Conservation (phyloP, 2,888 invertebrate species). For the Eupithecia insigniata region DNA sequence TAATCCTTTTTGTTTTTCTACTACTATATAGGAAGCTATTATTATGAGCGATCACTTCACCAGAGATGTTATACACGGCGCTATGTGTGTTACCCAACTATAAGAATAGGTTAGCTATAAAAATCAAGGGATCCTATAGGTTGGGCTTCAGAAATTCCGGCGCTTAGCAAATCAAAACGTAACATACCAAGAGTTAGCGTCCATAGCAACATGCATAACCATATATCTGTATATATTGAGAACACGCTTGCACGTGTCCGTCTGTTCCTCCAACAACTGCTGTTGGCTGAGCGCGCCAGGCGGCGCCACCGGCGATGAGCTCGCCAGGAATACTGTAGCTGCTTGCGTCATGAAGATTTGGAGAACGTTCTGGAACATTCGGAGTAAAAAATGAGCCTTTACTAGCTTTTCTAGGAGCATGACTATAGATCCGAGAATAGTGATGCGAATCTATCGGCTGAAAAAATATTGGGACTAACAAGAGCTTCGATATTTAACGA, state of each 20-base stretch:
- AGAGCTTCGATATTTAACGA: no score
- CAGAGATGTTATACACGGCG: no score
- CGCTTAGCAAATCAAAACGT: not conserved
- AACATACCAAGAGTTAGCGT: conserved; percentile 92
- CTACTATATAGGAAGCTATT: no score
- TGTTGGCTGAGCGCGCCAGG: conserved; percentile 80
- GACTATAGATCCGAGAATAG: no score
- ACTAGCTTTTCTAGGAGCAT: not conserved
- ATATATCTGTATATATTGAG: conserved; percentile 97
- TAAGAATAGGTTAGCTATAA: not conserved
- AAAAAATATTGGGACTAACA: no score
- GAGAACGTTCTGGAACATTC: conserved; percentile 86
- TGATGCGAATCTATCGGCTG: no score
- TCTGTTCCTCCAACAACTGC: conserved; percentile 94
- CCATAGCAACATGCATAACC: conserved; percentile 98
- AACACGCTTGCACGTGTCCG: conserved; percentile 97
- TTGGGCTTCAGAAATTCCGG: not conserved
- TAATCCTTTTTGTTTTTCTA: no score
- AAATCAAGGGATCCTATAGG: not conserved
- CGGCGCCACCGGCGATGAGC: conserved; percentile 82
- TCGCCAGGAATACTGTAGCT: conserved; percentile 95
- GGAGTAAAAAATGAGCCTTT: not conserved
- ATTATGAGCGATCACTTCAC: no score
- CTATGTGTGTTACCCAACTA: no score
- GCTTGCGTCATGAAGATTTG: conserved; percentile 97